Evolutionary conservation across 30 jellyfish, hydroid and myxozoan species (phyloP), one percentile per base, ranked within the genome.

Genomic region (Turritopsis dohrnii): DNA sequence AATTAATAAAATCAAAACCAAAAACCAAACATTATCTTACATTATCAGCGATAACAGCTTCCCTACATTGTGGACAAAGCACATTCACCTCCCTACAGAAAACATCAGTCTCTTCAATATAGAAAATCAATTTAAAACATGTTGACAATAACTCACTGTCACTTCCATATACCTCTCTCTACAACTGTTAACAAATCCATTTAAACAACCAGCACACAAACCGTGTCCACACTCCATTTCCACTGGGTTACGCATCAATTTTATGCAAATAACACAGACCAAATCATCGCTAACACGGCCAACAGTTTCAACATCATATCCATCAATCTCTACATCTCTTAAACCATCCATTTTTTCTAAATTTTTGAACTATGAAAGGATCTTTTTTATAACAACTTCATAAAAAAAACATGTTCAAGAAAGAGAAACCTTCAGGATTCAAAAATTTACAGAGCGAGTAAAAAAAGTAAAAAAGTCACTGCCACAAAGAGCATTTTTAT

Each of bases 191-290:
- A 5, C 13, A 13, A 3, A 41, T 41, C 13, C 60, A 66, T 66
- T 66, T 7, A 66, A 66, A 66, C 76, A 66, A 21, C 76, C 76
- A 66, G 27, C 76, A 66, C 76, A 66, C 29, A 66, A 66, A 21
- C 76, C 76, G 17, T 66, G 76, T 21, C 76, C 76, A 17, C 76
- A 66, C 76, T 66, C 76, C 76, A 66, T 21, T 17, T 66, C 76
- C 29, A 66, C 76, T 8, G 76, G 29, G 29, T 66, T 26, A 3
- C 76, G 76, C 76, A 66, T 66, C 29, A 66, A 17, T 66, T 66
- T 66, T 3, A 66, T 21, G 17, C 76, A 66, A 66, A 66, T 66
- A 21, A 26, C 27, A 66, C 76, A 66, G 4, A 66, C 8, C 29
- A 66, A 66, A 66, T 66, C 76, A 21, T 66, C 29, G 17, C 29